phyloP scores from a whole-genome alignment of 2,888 invertebrate genomes.

The Clivina fossor region DNA sequence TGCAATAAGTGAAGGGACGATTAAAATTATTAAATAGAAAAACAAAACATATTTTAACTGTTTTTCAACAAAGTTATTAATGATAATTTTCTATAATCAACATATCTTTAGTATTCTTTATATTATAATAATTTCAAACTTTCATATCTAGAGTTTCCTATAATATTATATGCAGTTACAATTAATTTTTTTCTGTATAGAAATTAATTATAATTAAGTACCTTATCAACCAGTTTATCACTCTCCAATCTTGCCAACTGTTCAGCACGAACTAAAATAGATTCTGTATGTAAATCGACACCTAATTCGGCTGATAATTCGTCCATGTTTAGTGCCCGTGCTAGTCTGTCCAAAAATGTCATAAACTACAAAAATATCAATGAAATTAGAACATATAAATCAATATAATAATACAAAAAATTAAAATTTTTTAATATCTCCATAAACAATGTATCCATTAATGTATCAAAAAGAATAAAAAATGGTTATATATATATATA shows the following conservation, averaged over 20 bases:
- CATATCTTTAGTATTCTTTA: too few species aligned
- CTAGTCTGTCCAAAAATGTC: constrained; percentile 80
- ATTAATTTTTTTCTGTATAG: too few species aligned
- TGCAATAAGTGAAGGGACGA: too few species aligned
- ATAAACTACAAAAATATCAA: constrained; percentile 61
- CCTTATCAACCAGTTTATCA: constrained; percentile 82
- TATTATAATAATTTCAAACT: too few species aligned
- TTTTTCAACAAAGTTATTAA: too few species aligned
- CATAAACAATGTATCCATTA: constrained; percentile 37
- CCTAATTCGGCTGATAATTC: constrained; percentile 80
- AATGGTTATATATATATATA: background rate
- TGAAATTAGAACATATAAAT: background rate
- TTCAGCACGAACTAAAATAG: constrained; percentile 81
- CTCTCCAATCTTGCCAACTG: constrained; percentile 79
- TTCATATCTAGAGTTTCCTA: too few species aligned
- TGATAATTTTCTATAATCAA: too few species aligned
- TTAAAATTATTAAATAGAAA: too few species aligned
- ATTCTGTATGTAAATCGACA: constrained; percentile 80
- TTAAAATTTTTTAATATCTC: background rate
- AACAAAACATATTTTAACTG: too few species aligned
- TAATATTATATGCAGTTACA: too few species aligned
- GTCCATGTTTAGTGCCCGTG: constrained; percentile 81
- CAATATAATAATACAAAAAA: constrained; percentile 1
- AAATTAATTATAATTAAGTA: too few species aligned
- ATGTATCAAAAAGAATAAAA: background rate